These are phyloP conservation scores for Amazonetta brasiliensis DNA, from an alignment of 2,797 vertebrate species.

Conservation along the genomic window DNA sequence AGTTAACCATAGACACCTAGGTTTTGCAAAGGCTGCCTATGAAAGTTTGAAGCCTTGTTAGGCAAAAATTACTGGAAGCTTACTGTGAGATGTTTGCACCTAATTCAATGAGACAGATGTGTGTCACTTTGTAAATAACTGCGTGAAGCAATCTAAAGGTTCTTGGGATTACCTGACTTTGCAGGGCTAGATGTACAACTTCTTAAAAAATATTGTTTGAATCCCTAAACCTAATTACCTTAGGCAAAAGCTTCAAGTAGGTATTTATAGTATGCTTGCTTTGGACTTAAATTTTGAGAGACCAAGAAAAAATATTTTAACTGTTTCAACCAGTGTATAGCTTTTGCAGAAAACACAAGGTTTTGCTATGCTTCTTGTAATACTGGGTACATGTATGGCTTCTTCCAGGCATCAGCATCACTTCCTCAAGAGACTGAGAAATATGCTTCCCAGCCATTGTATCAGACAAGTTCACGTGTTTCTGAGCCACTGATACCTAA, in stretches of 20 bases:
- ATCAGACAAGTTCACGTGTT: slow-evolving; percentile 49
- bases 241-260: no score
- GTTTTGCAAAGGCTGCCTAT: neutral
- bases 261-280: neutral
- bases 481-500: slow-evolving; percentile 56
- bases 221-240: neutral
- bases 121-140: neutral
- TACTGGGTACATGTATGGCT: neutral
- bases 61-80: neutral
- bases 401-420: slow-evolving; percentile 28
- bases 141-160: neutral
- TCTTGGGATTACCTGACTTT: neutral
- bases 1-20: fast-evolving
- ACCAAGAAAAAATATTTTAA: no score
- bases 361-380: neutral
- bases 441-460: slow-evolving; percentile 50
- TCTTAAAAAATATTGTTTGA: neutral
- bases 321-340: neutral
- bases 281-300: neutral
- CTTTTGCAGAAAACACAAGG: neutral
- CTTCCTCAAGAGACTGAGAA: slow-evolving; percentile 65
- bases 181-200: neutral
- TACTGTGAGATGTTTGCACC: neutral
- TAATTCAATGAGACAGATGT: neutral
- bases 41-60: neutral